A percentile compares a stretch with the other conserved stretches of the same genome.
phyloP scores from a whole-genome alignment of 2,113 vertebrate genomes.

The Drymodes brunneopygia region DNA sequence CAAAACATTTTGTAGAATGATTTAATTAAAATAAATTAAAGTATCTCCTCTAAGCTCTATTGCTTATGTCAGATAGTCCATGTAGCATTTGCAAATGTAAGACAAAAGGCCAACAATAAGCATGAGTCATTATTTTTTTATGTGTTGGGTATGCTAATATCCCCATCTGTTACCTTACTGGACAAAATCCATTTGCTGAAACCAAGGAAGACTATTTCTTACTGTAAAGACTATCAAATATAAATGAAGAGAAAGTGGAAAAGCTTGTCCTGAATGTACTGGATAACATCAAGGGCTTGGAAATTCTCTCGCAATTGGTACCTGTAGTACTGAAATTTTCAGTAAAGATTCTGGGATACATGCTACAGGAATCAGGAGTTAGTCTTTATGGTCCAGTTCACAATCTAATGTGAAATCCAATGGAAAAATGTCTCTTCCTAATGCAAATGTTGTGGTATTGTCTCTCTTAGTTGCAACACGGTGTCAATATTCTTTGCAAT shows the following conservation, averaged over 20 bases:
- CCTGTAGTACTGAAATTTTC: background rate
- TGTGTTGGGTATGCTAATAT: background rate
- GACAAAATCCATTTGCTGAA: background rate
- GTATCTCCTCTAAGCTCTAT: background rate
- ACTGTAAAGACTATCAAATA: background rate
- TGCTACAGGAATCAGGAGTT: background rate
- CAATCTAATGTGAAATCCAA: background rate
- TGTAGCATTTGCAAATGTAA: background rate
- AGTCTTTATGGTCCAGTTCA: background rate
- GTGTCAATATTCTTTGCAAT: background rate
- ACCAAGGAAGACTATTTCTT: background rate
- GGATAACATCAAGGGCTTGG: background rate
- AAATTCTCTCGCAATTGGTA: background rate
- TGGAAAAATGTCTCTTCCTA: background rate
- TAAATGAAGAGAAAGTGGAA: slow-evolving; percentile 16
- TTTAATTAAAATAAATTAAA: background rate
- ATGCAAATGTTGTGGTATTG: background rate
- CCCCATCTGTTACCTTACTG: background rate
- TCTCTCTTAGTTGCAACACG: background rate
- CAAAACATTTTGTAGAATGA: background rate
- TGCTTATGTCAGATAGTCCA: background rate
- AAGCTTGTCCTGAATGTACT: background rate
- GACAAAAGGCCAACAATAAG: background rate
- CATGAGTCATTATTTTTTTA: background rate
- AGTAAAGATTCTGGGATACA: background rate